Conservation (phyloP, 2,888 invertebrate species). For the Ochropleura plecta region DNA sequence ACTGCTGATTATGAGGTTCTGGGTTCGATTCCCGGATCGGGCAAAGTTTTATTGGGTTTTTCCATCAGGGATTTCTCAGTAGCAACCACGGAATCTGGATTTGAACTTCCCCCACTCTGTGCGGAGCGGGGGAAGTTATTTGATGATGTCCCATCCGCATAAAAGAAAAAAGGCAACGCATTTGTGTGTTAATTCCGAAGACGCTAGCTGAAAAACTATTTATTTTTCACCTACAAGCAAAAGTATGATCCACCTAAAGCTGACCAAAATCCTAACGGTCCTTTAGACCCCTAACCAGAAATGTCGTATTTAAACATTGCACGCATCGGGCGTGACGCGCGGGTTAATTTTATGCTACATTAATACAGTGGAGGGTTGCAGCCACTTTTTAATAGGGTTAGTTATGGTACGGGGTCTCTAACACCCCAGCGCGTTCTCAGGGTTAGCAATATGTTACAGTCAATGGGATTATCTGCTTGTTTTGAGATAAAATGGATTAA, state of each 20-base stretch:
- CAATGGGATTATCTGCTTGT: slow-evolving; percentile 79
- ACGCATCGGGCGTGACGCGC: slow-evolving; percentile 84
- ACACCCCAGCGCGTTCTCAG: slow-evolving; percentile 79
- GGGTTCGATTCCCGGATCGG: too few species aligned
- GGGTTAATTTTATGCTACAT: slow-evolving; percentile 90
- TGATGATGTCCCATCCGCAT: too few species aligned
- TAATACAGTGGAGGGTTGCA: slow-evolving; percentile 83
- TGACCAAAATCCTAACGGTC: slow-evolving; percentile 70
- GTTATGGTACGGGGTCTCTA: slow-evolving; percentile 84
- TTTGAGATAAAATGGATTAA: slow-evolving; percentile 74
- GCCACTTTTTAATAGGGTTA: slow-evolving; percentile 89
- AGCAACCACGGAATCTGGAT: too few species aligned
- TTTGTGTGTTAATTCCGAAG: neutral
- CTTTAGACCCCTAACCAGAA: slow-evolving; percentile 68
- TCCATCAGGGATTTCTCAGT: too few species aligned
- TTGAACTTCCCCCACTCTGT: too few species aligned
- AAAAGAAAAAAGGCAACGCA: too few species aligned
- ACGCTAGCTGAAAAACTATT: neutral
- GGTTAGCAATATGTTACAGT: slow-evolving; percentile 84
- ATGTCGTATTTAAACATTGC: slow-evolving; percentile 79
- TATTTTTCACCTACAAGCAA: neutral
- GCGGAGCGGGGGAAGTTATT: too few species aligned
- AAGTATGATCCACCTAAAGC: slow-evolving; percentile 36
- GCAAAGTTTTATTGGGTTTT: too few species aligned
- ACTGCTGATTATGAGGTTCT: too few species aligned